Evolutionary conservation across 2,797 vertebrate genomes (phyloP), one percentile per base, ranked within the genome.

Genomic region (Gorsachius magnificus): DNA sequence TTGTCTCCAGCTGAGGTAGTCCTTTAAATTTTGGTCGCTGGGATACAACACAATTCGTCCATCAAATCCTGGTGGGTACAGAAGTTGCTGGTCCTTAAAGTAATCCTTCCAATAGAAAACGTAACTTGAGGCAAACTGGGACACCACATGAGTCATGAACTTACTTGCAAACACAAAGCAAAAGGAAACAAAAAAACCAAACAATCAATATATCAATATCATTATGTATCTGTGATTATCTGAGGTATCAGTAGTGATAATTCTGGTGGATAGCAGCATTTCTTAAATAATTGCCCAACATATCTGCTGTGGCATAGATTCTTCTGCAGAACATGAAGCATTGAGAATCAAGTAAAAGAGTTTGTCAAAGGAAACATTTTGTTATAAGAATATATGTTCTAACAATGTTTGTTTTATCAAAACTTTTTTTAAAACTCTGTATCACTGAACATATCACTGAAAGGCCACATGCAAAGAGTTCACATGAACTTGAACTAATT

Each of bases 1-100:
- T 97, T 99, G 99, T 94, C 99, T 98, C 99, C 99, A 99, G 96
- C 99, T 99, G 89, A 99, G 98, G 96, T 99, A 99, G 96, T 99
- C 99, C 97, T 98, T 99, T 81, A 99, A 97, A 91, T 99, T 99
- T 83, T 98, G 98, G 96, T 99, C 99, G 97, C 97, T 99, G 61
- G 99, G 99, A 98, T 99, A 99, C 58, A 99, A 95, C 65, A 99
- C 98, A 8, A 99, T 99, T 80, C 99, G 98, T 45, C 99, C 99
- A 87, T 99, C 99, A 97, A 99, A 99, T 92, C 99, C 98, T 5
- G 99, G 99, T 0, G 99, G 99, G 89, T 99, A 99, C 65, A 99
- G 97, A 89, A 99, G 98, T 3, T 98, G 98, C 97, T 99, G 98
- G 58, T 99, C 98, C 90, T 98, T 98, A 83, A 99, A 99, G 97